A percentile compares a stretch with the other conserved stretches of the same genome.
These are phyloP conservation scores for Sisyra nigra DNA, from an alignment of 2,888 invertebrate species.

Conservation along the genomic window DNA sequence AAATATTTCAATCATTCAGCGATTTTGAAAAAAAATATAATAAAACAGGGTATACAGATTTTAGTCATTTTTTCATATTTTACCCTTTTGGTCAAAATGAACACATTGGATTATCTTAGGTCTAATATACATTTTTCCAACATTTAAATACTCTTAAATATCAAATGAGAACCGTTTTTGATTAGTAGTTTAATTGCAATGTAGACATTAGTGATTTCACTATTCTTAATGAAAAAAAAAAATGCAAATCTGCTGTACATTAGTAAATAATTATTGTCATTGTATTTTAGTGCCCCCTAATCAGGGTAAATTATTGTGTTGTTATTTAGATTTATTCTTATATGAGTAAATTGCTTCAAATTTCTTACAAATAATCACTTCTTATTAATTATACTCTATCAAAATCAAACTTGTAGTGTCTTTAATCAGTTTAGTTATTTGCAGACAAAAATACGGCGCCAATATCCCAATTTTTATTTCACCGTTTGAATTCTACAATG, in stretches of 20 bases:
- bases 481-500: not conserved
- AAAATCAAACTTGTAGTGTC: too few species aligned
- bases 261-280: slow-evolving; percentile 4
- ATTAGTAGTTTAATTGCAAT: not conserved
- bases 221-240: not conserved
- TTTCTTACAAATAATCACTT: too few species aligned
- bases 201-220: not conserved
- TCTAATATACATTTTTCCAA: not conserved
- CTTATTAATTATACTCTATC: too few species aligned
- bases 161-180: not conserved
- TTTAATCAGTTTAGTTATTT: too few species aligned
- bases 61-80: too few species aligned
- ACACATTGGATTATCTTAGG: too few species aligned
- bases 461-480: not conserved
- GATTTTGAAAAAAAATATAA: too few species aligned
- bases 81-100: too few species aligned
- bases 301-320: slow-evolving; percentile 9
- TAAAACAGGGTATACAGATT: too few species aligned
- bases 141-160: slow-evolving; percentile 1
- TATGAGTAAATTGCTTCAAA: too few species aligned
- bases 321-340: slow-evolving; percentile 4
- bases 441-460: too few species aligned
- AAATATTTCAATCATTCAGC: too few species aligned
- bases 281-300: slow-evolving; percentile 7
- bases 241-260: slow-evolving; percentile 1